A percentile compares a stretch with the other conserved stretches of the same genome.
Conservation (phyloP, 2,888 invertebrate species). For the Axea sp. region DNA sequence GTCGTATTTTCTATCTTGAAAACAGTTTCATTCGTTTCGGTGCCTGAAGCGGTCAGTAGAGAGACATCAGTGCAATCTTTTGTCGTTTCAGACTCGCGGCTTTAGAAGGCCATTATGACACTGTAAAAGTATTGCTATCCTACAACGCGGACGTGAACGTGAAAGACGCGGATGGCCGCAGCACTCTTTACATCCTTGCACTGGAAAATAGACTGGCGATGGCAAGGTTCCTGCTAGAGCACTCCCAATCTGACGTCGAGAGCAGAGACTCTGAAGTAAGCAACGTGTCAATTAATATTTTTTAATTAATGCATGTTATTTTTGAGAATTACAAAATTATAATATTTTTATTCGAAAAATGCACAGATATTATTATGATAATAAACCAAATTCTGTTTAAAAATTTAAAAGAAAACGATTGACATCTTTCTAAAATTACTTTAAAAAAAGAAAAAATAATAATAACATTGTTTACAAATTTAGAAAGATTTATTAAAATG, state of each 20-base stretch:
- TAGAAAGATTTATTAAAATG: no score
- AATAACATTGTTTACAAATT: no score
- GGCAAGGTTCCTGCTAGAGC: constrained; percentile 89
- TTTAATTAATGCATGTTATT: constrained; percentile 1
- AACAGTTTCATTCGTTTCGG: constrained; percentile 41
- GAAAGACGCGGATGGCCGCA: constrained; percentile 94
- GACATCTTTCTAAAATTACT: no score
- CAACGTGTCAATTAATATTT: constrained; percentile 7
- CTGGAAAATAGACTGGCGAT: constrained; percentile 91
- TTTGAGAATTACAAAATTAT: no score
- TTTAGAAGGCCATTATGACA: constrained; percentile 90
- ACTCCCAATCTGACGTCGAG: constrained; percentile 90
- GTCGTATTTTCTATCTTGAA: constrained; percentile 29
- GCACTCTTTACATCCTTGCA: constrained; percentile 94
- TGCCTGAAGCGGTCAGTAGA: constrained; percentile 46
- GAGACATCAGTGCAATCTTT: constrained; percentile 46
- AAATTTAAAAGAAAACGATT: no score
- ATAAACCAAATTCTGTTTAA: no score
- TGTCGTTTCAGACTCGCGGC: constrained; percentile 84
- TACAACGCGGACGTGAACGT: constrained; percentile 92
- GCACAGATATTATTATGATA: no score
- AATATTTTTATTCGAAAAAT: no score
- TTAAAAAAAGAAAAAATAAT: no score
- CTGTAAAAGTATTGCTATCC: constrained; percentile 85
- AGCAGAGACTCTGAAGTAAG: constrained; percentile 90